Evolutionary conservation across 1,140 invertebrate genomes (phyloP), one percentile per base, ranked within the genome.

Genomic region (Matsumurasca onukii): DNA sequence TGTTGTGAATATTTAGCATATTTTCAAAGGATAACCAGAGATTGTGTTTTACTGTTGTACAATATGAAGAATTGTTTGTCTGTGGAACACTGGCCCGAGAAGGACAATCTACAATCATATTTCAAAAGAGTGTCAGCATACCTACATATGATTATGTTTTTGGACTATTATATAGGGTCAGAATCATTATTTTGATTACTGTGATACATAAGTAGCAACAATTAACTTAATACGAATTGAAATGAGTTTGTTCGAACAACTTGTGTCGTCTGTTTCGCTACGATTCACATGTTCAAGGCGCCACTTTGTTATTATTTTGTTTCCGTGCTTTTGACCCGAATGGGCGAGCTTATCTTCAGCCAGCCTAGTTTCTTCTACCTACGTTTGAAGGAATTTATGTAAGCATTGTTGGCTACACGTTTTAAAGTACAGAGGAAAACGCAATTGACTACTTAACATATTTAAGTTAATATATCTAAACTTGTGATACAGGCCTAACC

Each of bases 291-390:
- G 55, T 64, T 39, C 49, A 31, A 68, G 45, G 62, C 59, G 59
- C 61, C 66, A 71, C 52, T 72, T 72, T 72, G 71, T 72, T 72
- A 67, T 72, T 72, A 72, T 72, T 72, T 72, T 72, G 66, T 48
- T 72, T 45, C 68, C 69, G 71, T 72, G 71, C 69, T 72, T 72
- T 70, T 72, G 71, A 70, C 69, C 69, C 66, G 67, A 69, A 39
- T 66, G 71, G 71, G 70, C 66, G 71, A 72, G 69, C 70, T 68
- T 70, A 71, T 71, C 57, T 69, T 66, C 65, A 51, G 66, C 67
- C 48, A 62, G 55, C 59, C 67, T 69, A 64, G n/a, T n/a, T n/a
- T n/a, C n/a, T n/a, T n/a, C n/a, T n/a, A n/a, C n/a, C n/a, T 9
- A 39, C 61, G 34, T 67, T 29, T 48, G 31, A 61, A 57, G 69